Evolutionary conservation across 2,888 invertebrate species (phyloP), one percentile per base, ranked within the genome.

Genomic region (Odontocerum albicorne): DNA sequence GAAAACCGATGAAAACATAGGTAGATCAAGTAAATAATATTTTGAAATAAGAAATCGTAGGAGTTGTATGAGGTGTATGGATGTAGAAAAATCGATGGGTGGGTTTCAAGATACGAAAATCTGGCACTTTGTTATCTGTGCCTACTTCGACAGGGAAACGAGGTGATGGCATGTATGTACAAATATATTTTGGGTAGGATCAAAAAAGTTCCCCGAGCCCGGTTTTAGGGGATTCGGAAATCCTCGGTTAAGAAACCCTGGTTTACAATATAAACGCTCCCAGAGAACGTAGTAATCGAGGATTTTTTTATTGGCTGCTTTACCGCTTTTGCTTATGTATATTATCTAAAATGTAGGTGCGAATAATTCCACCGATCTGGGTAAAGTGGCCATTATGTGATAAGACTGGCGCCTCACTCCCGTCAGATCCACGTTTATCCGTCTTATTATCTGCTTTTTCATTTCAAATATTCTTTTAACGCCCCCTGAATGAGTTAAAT

Each of bases 391-490:
- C 58, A 55, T 58, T 51, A 55, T 47, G 46, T 47, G 58, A 58
- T 58, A 58, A 55, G 50, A 44, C 44, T 33, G 32, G 33, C 31
- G 32, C 27, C 54, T 45, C 45, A n/a, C 16, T 17, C 22, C 4
- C 47, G 22, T 10, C 12, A 45, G 43, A 32, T 45, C 27, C 54
- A 17, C 55, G 40, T 49, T 42, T 54, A 55, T 47, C 59, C 56
- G 27, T 50, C 59, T 54, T 54, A 60, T 60, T 60, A 60, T 60
- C 56, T 43, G 44, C 54, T 53, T 54, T 57, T 54, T 57, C 53
- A 50, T 60, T 57, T 60, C 50, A 57, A 60, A 60, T 60, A 60
- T 60, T 60, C 59, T 60, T 60, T 56, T 54, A 56, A 50, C 56
- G 54, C 50, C 44, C 50, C 49, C 53, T 42, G 54, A 60, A 60